phyloP scores from a whole-genome alignment of 2,797 vertebrate genomes.

The Cossypha dichroa region DNA sequence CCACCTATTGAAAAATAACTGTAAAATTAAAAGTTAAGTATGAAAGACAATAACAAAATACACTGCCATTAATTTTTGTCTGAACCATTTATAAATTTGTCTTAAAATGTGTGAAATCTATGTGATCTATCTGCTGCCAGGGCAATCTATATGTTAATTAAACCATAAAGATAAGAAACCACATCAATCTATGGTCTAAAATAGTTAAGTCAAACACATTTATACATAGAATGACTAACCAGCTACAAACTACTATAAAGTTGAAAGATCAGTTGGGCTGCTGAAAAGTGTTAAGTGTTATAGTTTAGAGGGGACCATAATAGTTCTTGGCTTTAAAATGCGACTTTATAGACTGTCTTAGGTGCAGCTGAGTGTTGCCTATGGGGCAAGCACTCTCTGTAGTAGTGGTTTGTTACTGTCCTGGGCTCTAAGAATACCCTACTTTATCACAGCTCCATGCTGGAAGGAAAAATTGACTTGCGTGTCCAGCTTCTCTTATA shows the following conservation, averaged over 20 bases:
- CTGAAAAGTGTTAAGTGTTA: background rate
- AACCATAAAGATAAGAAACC: background rate
- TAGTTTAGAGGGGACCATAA: background rate
- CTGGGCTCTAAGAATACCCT: background rate
- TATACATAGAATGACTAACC: background rate
- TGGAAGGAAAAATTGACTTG: background rate
- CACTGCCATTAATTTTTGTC: background rate
- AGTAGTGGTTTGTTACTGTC: fast-evolving
- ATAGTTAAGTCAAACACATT: background rate
- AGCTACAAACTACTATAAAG: background rate
- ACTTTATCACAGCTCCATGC: background rate
- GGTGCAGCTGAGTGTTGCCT: background rate
- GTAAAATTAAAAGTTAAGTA: background rate
- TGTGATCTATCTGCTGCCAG: background rate
- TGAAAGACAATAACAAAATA: background rate
- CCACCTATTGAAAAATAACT: background rate
- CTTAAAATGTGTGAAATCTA: background rate
- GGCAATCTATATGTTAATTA: background rate
- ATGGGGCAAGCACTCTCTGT: background rate
- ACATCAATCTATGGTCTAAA: background rate
- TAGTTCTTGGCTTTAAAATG: background rate
- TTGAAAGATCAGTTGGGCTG: background rate
- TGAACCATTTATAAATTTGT: background rate
- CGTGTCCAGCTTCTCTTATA: background rate
- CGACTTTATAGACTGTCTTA: background rate